Evolutionary conservation across 2,888 invertebrate species (phyloP), one percentile per base, ranked within the genome.

Genomic region (Colletes collaris): DNA sequence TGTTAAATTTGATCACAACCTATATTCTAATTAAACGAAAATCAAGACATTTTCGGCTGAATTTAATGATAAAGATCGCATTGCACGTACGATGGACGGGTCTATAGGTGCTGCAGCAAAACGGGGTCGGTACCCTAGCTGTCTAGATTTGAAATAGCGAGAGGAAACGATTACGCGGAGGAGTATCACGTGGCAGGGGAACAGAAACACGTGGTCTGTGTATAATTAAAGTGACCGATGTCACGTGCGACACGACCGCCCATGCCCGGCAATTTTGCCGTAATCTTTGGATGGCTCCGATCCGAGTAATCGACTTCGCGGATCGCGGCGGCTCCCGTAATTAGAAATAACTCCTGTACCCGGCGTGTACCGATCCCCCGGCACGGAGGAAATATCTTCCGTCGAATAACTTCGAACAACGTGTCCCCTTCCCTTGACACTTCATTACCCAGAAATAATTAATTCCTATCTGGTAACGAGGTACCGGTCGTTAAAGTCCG

Each of bases 401-500:
- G 79, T 84, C 81, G 84, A 84, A 84, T 85, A 85, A 82, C 79
- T 86, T 79, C 67, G 84, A 85, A 86, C 79, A 82, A 81, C 83
- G 77, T 76, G 71, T 59, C 73, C 79, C 79, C 71, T 66, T 79
- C 76, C 69, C 80, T 77, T 85, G 86, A 86, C 86, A 82, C 86
- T 87, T 87, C 85, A 85, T 87, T 87, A 86, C 81, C 76, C 59
- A 59, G 79, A 87, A 87, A 87, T 87, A 87, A 87, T 86, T 87
- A 87, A 87, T 87, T 86, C 70, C 85, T 82, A 86, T 85, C 82
- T 62, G 79, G 81, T 82, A 86, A 83, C 83, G 86, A 86, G 86
- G 71, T 78, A 63, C 77, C 73, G 81, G 85, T 79, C 84, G 82
- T 87, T 87, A 86, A 87, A 86, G 82, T 85, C 81, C 84, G 66